Evolutionary conservation across 2,888 invertebrate species (phyloP), one percentile per base, ranked within the genome.

Genomic region (Atrina japonica): DNA sequence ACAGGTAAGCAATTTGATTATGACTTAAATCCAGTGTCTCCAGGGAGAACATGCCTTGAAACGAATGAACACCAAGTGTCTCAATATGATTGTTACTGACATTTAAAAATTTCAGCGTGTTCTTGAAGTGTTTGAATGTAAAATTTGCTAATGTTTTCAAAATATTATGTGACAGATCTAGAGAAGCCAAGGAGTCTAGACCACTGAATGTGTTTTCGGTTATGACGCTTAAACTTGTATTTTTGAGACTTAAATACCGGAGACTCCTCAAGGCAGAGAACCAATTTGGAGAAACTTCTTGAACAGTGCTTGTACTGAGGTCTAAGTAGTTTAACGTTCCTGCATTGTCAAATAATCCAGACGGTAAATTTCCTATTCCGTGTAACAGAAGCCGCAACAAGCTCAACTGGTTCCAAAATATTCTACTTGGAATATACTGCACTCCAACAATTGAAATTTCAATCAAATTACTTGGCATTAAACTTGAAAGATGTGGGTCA

Each of bases 21-120:
- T 35, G 11, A 45, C 50, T 61, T 3, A 61, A 21, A 35, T 61
- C 61, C 49, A 61, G 49, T 50, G 49, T 50, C 47, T 61, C 49
- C 23, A 61, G n/a, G 3, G 61, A 61, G 29, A 61, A 30, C 61
- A 61, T 35, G 11, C 30, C 50, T 23, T 21, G 9, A 23, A 61
- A 40, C 16, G 50, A 6, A 6, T n/a, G 16, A 11, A 49, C 23
- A 11, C 16, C 1, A 14, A 61, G 21, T 2, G 5, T 18, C 16
- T 29, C 23, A 18, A 61, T 35, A 7, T 29, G 40, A n/a, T 35
- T 61, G 18, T 40, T 40, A 18, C 35, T 49, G 23, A 61, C 6
- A 3, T 30, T 25, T 6, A 61, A 35, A 11, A 21, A 29, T 1
- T 30, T 14, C 50, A 61, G 35, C 21, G 61, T 61, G 14, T 49